A percentile compares a stretch with the other conserved stretches of the same genome.
These are phyloP conservation scores for Drosophila pegasa DNA, from an alignment of 2,888 invertebrate species.

Conservation along the genomic window DNA sequence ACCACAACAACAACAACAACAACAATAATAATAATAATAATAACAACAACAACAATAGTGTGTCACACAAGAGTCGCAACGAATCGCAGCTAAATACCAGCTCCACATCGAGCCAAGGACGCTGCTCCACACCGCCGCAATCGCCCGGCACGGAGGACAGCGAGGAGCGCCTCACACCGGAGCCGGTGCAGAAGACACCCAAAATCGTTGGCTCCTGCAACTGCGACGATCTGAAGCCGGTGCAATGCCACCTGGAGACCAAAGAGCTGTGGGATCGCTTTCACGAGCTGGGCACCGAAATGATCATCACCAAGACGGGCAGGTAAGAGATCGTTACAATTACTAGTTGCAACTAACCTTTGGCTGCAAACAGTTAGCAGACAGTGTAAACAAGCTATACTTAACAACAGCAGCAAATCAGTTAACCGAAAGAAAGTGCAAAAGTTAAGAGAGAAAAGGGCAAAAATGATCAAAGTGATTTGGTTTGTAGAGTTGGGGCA, in stretches of 20 bases:
- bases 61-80: slow-evolving; percentile 29
- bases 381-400: slow-evolving; percentile 6
- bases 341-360: slow-evolving; percentile 26
- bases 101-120: slow-evolving; percentile 82
- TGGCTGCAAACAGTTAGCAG: slow-evolving; percentile 10
- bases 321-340: slow-evolving; percentile 87
- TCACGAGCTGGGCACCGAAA: slow-evolving; percentile 96
- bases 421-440: slow-evolving; percentile 3
- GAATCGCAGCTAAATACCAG: slow-evolving; percentile 76
- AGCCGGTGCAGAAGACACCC: slow-evolving; percentile 85
- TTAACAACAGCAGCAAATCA: not conserved
- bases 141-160: slow-evolving; percentile 84
- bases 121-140: slow-evolving; percentile 84
- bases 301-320: slow-evolving; percentile 99
- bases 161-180: slow-evolving; percentile 84
- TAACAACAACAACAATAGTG: slow-evolving; percentile 46
- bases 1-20: slow-evolving; percentile 49
- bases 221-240: slow-evolving; percentile 92
- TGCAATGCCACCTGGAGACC: slow-evolving; percentile 96
- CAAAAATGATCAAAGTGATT: not conserved
- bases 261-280: slow-evolving; percentile 99
- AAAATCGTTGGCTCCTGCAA: slow-evolving; percentile 89
- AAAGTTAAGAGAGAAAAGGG: not conserved
- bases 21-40: slow-evolving; percentile 50
- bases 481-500: not conserved